Evolutionary conservation across 2,888 invertebrate genomes (phyloP), one percentile per base, ranked within the genome.

Genomic region (Callyntrura sp.): DNA sequence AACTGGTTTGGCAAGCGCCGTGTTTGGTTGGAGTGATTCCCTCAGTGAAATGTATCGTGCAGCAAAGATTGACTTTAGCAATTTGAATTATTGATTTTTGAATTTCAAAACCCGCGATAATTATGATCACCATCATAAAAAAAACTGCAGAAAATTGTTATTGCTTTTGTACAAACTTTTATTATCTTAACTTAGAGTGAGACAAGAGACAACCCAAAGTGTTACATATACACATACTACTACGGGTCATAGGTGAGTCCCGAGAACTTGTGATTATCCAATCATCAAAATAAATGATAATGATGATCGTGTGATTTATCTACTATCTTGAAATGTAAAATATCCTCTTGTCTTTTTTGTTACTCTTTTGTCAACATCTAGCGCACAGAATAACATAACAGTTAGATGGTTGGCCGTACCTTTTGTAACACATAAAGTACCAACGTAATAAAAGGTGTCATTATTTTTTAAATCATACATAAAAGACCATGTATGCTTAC

Each of bases 11-110:
- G 87, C 68, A 8, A 78, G 25, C 51, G 0, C 20, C 17, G 87
- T 87, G 8, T 87, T 87, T 48, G 81, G 81, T 23, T 79, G 81
- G 81, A 79, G n/a, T 6, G 25, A 43, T 5, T 25, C 28, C 14
- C 62, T 87, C 0, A 87, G 35, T 35, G 70, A n/a, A 14, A 45
- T 51, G 60, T 87, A 81, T 57, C 55, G 70, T 68, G 20, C 9
- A 14, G 87, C 87, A 20, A 70, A 11, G 17, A 9, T 11, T 1
- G 70, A 87, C 35, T 87, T 87, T 57, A 70, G 55, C 17, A 14
- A 0, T 14, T 43, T 87, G 23, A 65, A 20, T 23, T 87, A 87
- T 70, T 86, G 35, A 85, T n/a, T 76, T n/a, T 17, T 20, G 4
- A 70, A 43, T 43, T 70, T 70, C 45, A 9, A 35, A 70, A 70